Percentiles rank a stretch among this genome's conserved stretches.
phyloP scores from a whole-genome alignment of 2,888 invertebrate species.

The Drosophila ustulata region DNA sequence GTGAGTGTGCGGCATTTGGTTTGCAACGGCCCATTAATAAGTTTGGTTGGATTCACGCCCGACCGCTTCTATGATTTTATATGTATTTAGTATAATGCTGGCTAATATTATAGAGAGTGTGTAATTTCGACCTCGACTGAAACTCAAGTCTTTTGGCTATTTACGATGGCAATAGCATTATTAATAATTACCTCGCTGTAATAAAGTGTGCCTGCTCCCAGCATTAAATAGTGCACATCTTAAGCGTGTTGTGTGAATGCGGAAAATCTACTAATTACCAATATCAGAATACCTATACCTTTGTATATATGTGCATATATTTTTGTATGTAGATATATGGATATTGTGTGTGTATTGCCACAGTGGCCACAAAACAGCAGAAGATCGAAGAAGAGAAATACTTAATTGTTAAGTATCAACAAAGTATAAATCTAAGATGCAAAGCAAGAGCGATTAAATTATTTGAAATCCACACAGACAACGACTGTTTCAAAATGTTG shows the following conservation, averaged over 20 bases:
- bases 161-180: slow-evolving; percentile 30
- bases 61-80: slow-evolving; percentile 55
- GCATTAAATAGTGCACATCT: slow-evolving; percentile 52
- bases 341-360: slow-evolving; percentile 29
- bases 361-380: slow-evolving; percentile 46
- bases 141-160: slow-evolving; percentile 40
- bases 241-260: slow-evolving; percentile 32
- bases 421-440: slow-evolving; percentile 77
- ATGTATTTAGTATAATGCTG: slow-evolving; percentile 5
- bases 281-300: slow-evolving; percentile 16
- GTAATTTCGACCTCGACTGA: slow-evolving; percentile 46
- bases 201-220: slow-evolving; percentile 29
- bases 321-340: background rate
- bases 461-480: slow-evolving; percentile 67
- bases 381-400: slow-evolving; percentile 58
- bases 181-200: slow-evolving; percentile 28
- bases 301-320: background rate
- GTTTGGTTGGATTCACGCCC: slow-evolving; percentile 62
- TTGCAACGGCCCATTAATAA: slow-evolving; percentile 69
- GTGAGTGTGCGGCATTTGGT: slow-evolving; percentile 69
- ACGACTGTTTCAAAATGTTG: slow-evolving; percentile 47
- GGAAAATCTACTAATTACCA: slow-evolving; percentile 45
- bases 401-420: slow-evolving; percentile 80
- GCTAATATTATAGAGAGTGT: slow-evolving; percentile 5
- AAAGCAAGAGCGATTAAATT: slow-evolving; percentile 70